Evolutionary conservation across 1,140 invertebrate genomes (phyloP).

Genomic region (Drosophila tropicalis): DNA sequence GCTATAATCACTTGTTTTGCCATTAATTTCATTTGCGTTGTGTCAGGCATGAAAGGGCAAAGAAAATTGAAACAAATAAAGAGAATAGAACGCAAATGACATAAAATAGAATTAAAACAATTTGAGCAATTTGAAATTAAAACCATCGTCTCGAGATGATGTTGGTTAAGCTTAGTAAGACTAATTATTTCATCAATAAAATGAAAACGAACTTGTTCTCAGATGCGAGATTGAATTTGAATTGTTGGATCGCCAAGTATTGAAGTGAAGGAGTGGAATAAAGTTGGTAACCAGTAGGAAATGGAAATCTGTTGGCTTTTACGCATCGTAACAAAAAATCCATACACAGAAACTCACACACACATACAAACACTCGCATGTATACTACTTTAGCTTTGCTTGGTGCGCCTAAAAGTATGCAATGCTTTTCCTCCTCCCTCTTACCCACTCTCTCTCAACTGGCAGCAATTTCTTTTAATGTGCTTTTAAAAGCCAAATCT

Average conservation of each 20-base stretch:
- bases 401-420: constrained; percentile 19
- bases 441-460: constrained; percentile 43
- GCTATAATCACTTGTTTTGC: neutral
- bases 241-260: neutral
- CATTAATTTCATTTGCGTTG: neutral
- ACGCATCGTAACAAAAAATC: neutral
- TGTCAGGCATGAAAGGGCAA: neutral
- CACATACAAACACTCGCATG: neutral
- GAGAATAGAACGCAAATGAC: neutral
- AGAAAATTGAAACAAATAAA: neutral
- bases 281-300: neutral
- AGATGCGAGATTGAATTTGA: neutral
- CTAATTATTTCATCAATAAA: too few species aligned
- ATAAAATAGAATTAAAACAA: neutral
- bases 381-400: neutral
- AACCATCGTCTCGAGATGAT: too few species aligned
- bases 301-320: constrained; percentile 1
- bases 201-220: neutral
- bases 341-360: neutral
- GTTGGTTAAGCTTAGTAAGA: too few species aligned
- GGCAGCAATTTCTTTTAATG: constrained; percentile 74
- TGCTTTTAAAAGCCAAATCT: constrained; percentile 77
- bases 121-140: too few species aligned
- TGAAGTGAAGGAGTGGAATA: neutral
- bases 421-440: constrained; percentile 35